phyloP scores from a whole-genome alignment of 2,888 invertebrate genomes.

The Drosophila barbarae region DNA sequence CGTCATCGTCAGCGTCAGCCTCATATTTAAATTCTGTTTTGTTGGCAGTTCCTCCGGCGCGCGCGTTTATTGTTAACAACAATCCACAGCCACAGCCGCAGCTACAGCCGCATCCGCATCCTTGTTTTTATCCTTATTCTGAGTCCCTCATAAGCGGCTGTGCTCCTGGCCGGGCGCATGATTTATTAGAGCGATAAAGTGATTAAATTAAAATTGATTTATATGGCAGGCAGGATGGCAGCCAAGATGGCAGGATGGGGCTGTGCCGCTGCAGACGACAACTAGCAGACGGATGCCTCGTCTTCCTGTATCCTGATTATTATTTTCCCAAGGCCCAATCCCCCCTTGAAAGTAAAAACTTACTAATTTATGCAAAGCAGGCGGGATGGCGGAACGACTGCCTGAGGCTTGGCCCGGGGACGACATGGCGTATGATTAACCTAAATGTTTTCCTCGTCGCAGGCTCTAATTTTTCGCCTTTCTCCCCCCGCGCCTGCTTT shows the following conservation, averaged over 20 bases:
- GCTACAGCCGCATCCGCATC: conserved; percentile 12
- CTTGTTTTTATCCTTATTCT: conserved; percentile 7
- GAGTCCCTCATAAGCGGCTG: conserved; percentile 13
- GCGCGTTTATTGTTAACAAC: conserved; percentile 63
- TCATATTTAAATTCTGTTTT: conserved; percentile 73
- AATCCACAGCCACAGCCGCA: conserved; percentile 40
- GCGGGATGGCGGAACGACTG: conserved; percentile 19
- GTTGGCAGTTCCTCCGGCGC: conserved; percentile 40
- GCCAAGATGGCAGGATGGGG: conserved; percentile 9
- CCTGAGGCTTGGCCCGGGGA: conserved; percentile 29
- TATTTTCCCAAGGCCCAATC: conserved; percentile 20
- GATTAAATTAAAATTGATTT: conserved; percentile 76
- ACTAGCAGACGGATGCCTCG: conserved; percentile 35
- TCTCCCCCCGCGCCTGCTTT: conserved; percentile 40
- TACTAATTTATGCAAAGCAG: conserved; percentile 71
- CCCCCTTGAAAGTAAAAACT: conserved; percentile 38
- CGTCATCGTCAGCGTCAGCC: conserved; percentile 31
- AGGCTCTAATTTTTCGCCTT: conserved; percentile 41
- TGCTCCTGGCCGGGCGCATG: conserved; percentile 49
- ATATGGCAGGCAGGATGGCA: conserved; percentile 46
- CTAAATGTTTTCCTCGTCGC: conserved; percentile 52
- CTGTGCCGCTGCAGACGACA: conserved; percentile 27
- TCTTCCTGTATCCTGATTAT: conserved; percentile 40
- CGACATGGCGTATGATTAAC: conserved; percentile 69
- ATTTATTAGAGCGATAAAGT: conserved; percentile 72